These are phyloP conservation scores for Epinephelus awoara DNA, from an alignment of 2,797 vertebrate species.

Conservation along the genomic window DNA sequence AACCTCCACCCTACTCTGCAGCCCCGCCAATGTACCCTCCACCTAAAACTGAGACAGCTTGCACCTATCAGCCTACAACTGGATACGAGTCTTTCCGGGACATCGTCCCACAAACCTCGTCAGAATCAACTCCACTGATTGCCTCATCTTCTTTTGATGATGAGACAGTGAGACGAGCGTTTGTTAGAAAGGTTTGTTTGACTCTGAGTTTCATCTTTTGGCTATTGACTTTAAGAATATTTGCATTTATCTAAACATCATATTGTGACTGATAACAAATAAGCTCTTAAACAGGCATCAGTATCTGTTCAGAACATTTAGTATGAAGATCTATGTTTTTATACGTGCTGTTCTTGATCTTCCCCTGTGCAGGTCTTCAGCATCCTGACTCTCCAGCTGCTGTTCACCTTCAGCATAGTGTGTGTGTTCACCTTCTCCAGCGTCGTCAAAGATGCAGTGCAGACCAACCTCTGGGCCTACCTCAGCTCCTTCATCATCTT, in stretches of 20 bases:
- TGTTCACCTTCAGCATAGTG: constrained; percentile 91
- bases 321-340: too few species aligned
- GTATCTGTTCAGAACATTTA: too few species aligned
- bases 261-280: too few species aligned
- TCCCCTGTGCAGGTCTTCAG: constrained; percentile 87
- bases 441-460: constrained; percentile 85
- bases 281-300: too few species aligned
- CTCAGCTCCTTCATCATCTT: constrained; percentile 90
- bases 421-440: constrained; percentile 91
- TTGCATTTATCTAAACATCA: too few species aligned
- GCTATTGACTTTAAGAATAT: background rate
- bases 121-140: background rate
- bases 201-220: background rate
- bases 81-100: constrained; percentile 34
- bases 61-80: background rate
- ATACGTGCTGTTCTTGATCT: background rate
- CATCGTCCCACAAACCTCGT: constrained; percentile 1
- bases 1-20: constrained; percentile 60
- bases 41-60: background rate
- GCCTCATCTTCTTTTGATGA: constrained; percentile 59
- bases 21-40: background rate
- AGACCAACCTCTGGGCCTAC: constrained; percentile 85
- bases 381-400: constrained; percentile 91
- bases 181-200: constrained; percentile 75
- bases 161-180: constrained; percentile 65